phyloP scores from a whole-genome alignment of 2,113 vertebrate genomes.

The Rhinopomastus cyanomelas region DNA sequence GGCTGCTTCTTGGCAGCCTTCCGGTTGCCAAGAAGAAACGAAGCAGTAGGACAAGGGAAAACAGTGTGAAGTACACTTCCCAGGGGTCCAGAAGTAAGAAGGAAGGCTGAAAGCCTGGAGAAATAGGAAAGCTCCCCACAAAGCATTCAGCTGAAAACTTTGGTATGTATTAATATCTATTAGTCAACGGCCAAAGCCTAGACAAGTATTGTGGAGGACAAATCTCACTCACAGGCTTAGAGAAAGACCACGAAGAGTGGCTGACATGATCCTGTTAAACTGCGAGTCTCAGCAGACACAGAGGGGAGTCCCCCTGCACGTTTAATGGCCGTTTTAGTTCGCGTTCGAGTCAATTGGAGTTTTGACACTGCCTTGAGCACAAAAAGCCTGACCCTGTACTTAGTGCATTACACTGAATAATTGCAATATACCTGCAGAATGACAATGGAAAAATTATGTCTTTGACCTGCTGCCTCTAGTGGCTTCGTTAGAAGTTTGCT shows the following conservation, averaged over 20 bases:
- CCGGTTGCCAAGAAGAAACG: neutral
- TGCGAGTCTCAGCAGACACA: neutral
- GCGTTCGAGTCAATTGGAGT: neutral
- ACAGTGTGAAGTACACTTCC: neutral
- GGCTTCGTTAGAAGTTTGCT: constrained; percentile 42
- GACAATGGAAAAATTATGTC: constrained; percentile 38
- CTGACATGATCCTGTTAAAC: neutral
- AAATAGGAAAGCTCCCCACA: neutral
- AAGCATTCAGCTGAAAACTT: neutral
- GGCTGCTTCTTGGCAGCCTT: neutral
- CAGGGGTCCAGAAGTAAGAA: neutral
- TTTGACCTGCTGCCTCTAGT: constrained; percentile 52
- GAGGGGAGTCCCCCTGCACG: neutral
- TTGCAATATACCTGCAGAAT: constrained; percentile 17
- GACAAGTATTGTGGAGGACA: neutral
- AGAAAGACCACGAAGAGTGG: neutral
- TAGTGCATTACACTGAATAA: constrained; percentile 31
- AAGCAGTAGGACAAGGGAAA: neutral
- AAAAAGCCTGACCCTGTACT: constrained; percentile 20
- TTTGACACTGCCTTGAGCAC: neutral
- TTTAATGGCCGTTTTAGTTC: neutral
- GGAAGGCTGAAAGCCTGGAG: neutral
- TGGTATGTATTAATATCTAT: neutral
- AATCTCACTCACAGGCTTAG: neutral
- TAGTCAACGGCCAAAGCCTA: neutral